phyloP scores from a whole-genome alignment of 2,113 vertebrate species.

The Lasiurus borealis region DNA sequence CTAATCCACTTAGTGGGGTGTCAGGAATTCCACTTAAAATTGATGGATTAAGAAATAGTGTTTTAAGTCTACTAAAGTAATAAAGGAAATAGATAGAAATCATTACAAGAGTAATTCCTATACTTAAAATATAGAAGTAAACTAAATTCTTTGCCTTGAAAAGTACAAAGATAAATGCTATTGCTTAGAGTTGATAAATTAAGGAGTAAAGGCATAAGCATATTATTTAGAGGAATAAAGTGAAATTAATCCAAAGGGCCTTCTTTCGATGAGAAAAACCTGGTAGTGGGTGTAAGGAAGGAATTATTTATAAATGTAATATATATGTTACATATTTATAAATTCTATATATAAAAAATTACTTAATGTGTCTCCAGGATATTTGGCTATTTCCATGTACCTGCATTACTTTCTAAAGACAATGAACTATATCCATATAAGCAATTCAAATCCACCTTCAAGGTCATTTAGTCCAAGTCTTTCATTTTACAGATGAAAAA shows the following conservation, averaged over 20 bases:
- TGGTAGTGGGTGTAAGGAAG: not conserved
- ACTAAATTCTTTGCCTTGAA: constrained; percentile 33
- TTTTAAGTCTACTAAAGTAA: not conserved
- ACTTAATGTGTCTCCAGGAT: not conserved
- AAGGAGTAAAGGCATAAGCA: not conserved
- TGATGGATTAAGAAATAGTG: not conserved
- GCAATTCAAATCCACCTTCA: not conserved
- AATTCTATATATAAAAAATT: not conserved
- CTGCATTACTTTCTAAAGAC: constrained; percentile 12
- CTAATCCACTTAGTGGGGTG: not conserved
- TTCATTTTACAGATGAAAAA: constrained; percentile 1
- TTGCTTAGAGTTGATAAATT: not conserved
- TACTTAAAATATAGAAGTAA: constrained; percentile 33
- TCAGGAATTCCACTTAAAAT: constrained; percentile 17
- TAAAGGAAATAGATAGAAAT: constrained; percentile 9
- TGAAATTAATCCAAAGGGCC: not conserved
- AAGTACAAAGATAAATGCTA: not conserved
- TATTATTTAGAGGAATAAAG: not conserved
- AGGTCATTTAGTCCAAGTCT: not conserved
- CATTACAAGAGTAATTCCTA: not conserved
- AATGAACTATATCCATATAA: not conserved
- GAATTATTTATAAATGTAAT: not conserved
- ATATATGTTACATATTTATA: not conserved
- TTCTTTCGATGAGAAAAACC: not conserved
- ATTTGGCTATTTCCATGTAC: not conserved